A percentile compares a stretch with the other conserved stretches of the same genome.
Evolutionary conservation across 2,888 invertebrate species (phyloP).

Genomic region (Pseudeuparius sepicola): DNA sequence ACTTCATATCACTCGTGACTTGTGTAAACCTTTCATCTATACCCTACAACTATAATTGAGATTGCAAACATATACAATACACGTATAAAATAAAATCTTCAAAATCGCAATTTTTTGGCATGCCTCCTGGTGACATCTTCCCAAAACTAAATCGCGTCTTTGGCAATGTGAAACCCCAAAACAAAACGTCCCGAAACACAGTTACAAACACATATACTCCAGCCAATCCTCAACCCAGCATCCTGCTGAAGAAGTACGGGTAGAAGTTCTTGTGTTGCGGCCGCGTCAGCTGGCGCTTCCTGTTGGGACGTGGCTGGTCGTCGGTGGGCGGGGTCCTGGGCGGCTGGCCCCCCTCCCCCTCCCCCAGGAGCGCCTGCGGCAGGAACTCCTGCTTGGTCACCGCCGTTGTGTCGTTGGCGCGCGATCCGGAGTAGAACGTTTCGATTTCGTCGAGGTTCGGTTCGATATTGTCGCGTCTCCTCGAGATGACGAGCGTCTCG

Average conservation of each 20-base stretch:
- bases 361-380: conserved; percentile 25
- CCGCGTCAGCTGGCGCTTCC: conserved; percentile 40
- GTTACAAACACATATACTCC: too few species aligned
- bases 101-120: too few species aligned
- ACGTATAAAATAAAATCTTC: too few species aligned
- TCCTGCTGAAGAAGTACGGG: conserved; percentile 46
- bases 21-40: too few species aligned
- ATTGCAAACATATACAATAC: too few species aligned
- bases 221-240: conserved; percentile 45
- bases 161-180: too few species aligned
- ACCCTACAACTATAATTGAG: too few species aligned
- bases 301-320: conserved; percentile 36
- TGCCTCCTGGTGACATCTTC: too few species aligned
- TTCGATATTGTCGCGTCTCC: neutral
- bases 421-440: neutral
- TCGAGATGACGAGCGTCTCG: conserved; percentile 1
- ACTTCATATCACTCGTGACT: too few species aligned
- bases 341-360: conserved; percentile 6
- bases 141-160: too few species aligned
- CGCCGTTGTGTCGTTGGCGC: neutral
- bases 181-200: too few species aligned
- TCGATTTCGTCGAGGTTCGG: neutral
- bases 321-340: conserved; percentile 11
- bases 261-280: conserved; percentile 44
- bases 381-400: conserved; percentile 26